Conservation (phyloP, 2,888 invertebrate genomes). For the Latrodectus hesperus region DNA sequence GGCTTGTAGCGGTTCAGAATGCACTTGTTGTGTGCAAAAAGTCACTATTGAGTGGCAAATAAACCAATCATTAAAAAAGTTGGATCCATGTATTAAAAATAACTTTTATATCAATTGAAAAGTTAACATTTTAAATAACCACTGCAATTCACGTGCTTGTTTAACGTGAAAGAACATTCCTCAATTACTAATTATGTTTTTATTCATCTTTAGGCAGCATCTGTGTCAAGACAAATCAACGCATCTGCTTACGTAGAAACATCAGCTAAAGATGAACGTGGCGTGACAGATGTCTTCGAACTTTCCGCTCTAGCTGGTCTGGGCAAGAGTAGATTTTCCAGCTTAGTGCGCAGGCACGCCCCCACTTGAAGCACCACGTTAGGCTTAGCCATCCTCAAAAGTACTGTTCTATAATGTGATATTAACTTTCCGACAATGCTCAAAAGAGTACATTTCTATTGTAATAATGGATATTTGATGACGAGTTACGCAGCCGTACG, state of each 20-base stretch:
- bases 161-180: no score
- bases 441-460: background rate
- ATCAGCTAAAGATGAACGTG: conserved; percentile 79
- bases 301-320: conserved; percentile 81
- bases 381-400: conserved; percentile 23
- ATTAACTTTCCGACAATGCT: background rate
- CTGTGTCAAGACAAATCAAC: conserved; percentile 80
- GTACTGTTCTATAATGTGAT: conserved; percentile 58
- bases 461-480: background rate
- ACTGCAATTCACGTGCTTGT: no score
- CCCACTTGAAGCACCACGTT: conserved; percentile 55
- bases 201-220: conserved; percentile 77
- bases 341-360: conserved; percentile 52
- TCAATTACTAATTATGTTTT: background rate
- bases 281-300: conserved; percentile 82
- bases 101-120: no score
- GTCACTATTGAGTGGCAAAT: no score
- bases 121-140: no score
- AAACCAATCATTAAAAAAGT: no score
- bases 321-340: conserved; percentile 77
- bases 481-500: conserved; percentile 35
- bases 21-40: no score
- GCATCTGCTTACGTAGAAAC: conserved; percentile 82
- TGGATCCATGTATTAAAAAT: no score
- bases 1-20: no score